These are phyloP conservation scores for Megaustenia siamemsis DNA, from an alignment of 2,888 invertebrate genomes.

Conservation along the genomic window DNA sequence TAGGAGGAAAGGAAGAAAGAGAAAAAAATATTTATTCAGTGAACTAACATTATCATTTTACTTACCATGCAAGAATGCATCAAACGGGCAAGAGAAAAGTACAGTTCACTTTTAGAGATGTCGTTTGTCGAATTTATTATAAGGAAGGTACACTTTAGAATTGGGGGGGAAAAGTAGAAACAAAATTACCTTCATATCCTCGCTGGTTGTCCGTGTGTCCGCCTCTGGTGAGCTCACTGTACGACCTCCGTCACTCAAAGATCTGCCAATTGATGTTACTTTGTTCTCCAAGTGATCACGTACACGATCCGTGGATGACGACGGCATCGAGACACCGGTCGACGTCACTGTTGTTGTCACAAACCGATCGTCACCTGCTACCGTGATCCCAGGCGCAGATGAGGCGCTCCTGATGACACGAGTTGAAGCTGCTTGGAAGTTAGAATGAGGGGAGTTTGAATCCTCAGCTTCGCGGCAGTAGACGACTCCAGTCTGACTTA, in stretches of 20 bases:
- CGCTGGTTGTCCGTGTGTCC: constrained; percentile 57
- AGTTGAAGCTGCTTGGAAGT: constrained; percentile 60
- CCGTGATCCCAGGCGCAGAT: constrained; percentile 6
- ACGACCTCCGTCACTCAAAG: constrained; percentile 1
- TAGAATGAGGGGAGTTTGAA: constrained; percentile 69
- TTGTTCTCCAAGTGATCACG: background rate
- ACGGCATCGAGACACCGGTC: background rate
- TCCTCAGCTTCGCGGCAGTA: constrained; percentile 76
- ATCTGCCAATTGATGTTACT: background rate
- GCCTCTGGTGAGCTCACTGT: constrained; percentile 53
- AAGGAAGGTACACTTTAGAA: too few species aligned
- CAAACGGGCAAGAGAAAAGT: too few species aligned
- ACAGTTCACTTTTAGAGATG: too few species aligned
- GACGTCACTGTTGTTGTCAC: constrained; percentile 5
- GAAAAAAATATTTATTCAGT: too few species aligned
- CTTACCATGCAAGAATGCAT: too few species aligned
- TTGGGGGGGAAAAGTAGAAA: constrained; percentile 11
- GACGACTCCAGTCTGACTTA: constrained; percentile 76
- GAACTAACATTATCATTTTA: too few species aligned
- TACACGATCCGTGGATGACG: background rate
- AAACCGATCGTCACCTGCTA: background rate
- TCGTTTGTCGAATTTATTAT: too few species aligned
- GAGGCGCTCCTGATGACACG: constrained; percentile 35
- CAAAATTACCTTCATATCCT: constrained; percentile 56
- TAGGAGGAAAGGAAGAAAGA: too few species aligned